Conservation (phyloP, 2,888 invertebrate species). For the Xestia ashworthii region DNA sequence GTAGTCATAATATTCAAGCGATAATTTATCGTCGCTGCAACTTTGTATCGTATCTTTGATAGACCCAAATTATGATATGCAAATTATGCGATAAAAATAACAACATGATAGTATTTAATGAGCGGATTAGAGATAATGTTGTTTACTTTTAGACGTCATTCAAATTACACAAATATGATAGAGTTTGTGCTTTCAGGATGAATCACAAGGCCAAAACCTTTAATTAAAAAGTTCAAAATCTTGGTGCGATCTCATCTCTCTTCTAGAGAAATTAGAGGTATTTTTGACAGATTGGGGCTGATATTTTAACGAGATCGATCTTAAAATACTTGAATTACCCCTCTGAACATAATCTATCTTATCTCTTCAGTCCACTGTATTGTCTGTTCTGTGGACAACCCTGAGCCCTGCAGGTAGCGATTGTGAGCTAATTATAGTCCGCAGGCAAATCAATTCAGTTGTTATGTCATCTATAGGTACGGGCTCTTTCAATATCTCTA, state of each 20-base stretch:
- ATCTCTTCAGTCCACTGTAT: no score
- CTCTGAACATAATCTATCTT: background rate
- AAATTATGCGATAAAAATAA: slow-evolving; percentile 11
- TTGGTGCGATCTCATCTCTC: background rate
- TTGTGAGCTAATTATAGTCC: slow-evolving; percentile 22
- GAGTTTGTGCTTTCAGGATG: background rate
- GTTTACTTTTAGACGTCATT: slow-evolving; percentile 19
- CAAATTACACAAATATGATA: background rate
- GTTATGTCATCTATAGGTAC: slow-evolving; percentile 39
- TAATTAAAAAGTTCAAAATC: background rate
- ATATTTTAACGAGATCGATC: background rate
- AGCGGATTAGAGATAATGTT: slow-evolving; percentile 9
- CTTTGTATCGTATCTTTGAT: slow-evolving; percentile 17
- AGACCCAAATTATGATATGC: background rate
- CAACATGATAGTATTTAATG: slow-evolving; percentile 12
- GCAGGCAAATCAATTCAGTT: slow-evolving; percentile 34
- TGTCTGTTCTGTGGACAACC: slow-evolving; percentile 15
- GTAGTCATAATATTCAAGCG: background rate
- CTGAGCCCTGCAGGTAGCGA: slow-evolving; percentile 45
- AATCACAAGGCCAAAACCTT: background rate
- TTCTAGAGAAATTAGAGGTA: background rate
- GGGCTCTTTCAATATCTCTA: background rate
- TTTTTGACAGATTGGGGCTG: background rate
- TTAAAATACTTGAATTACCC: background rate
- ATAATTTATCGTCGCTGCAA: background rate